phyloP scores from a whole-genome alignment of 2,113 vertebrate species.

The Synchiropus splendidus region DNA sequence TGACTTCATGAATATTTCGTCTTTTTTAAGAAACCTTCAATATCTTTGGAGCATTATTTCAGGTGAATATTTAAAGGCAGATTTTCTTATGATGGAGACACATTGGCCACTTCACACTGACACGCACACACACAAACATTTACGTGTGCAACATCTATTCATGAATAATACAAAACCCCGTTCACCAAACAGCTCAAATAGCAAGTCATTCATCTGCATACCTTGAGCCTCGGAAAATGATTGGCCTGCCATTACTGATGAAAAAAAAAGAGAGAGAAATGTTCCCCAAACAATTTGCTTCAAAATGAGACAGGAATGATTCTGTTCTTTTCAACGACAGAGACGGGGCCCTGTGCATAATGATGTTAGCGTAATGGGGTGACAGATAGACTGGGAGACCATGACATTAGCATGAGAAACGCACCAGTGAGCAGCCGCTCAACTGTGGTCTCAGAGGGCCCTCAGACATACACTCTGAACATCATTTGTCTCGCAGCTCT shows the following conservation, averaged over 20 bases:
- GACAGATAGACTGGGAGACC: conserved; percentile 69
- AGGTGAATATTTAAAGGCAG: too few relatives aligned
- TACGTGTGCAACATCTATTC: conserved; percentile 38
- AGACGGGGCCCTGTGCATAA: conserved; percentile 68
- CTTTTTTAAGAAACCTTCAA: too few relatives aligned
- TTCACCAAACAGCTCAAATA: conserved; percentile 64
- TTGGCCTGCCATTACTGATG: conserved; percentile 57
- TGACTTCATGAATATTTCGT: too few relatives aligned
- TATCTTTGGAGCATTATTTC: too few relatives aligned
- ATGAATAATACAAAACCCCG: conserved; percentile 69
- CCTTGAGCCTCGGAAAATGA: conserved; percentile 66
- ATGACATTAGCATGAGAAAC: conserved; percentile 74
- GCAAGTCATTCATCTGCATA: conserved; percentile 70
- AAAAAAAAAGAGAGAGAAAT: conserved; percentile 42
- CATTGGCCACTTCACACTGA: conserved; percentile 12
- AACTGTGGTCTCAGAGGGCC: conserved; percentile 67
- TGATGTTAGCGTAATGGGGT: conserved; percentile 71
- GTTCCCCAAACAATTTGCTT: conserved; percentile 73
- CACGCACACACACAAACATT: background rate
- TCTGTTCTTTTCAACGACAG: conserved; percentile 62
- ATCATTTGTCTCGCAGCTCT: conserved; percentile 51
- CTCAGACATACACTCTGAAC: conserved; percentile 55
- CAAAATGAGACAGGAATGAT: conserved; percentile 71
- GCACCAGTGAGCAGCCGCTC: conserved; percentile 68
- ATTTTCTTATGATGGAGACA: conserved; percentile 26